Conservation (phyloP, 1,140 invertebrate species). For the Neodiprion pinetum region DNA sequence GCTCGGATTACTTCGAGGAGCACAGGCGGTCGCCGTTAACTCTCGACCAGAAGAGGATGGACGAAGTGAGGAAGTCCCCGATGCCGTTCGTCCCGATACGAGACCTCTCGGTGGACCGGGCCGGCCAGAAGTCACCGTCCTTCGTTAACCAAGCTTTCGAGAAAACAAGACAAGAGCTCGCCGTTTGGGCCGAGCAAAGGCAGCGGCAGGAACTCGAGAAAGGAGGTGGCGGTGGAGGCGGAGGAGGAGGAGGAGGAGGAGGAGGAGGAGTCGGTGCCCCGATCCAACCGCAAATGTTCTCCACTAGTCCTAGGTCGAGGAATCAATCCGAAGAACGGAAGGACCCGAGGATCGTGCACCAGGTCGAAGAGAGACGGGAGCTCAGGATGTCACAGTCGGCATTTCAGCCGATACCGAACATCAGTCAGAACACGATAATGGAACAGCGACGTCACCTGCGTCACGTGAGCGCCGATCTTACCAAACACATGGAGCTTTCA, state of each 20-base stretch:
- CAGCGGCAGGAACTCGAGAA: constrained; percentile 57
- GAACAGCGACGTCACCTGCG: constrained; percentile 58
- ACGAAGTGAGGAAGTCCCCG: constrained; percentile 55
- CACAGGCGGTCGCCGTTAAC: constrained; percentile 58
- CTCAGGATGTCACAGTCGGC: constrained; percentile 48
- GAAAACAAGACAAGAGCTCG: constrained; percentile 56
- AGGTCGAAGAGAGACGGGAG: constrained; percentile 46
- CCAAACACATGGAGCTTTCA: constrained; percentile 56
- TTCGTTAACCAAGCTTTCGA: constrained; percentile 57
- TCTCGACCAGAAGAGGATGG: constrained; percentile 51
- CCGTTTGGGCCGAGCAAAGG: constrained; percentile 57
- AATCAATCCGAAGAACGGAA: constrained; percentile 54
- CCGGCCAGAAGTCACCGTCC: constrained; percentile 51
- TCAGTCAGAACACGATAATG: constrained; percentile 58
- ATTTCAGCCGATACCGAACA: constrained; percentile 58
- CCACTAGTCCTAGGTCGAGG: constrained; percentile 53
- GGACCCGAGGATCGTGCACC: constrained; percentile 31
- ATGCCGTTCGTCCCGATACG: constrained; percentile 57
- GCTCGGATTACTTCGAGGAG: constrained; percentile 59
- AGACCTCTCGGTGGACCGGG: constrained; percentile 49
- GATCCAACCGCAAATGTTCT: constrained; percentile 46
- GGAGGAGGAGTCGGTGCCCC: constrained; percentile 16
- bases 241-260: too few species aligned
- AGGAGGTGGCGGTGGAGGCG: constrained; percentile 12
- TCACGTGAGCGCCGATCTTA: constrained; percentile 58